Conservation (phyloP, 2,888 invertebrate species). For the Neelides folsomi region DNA sequence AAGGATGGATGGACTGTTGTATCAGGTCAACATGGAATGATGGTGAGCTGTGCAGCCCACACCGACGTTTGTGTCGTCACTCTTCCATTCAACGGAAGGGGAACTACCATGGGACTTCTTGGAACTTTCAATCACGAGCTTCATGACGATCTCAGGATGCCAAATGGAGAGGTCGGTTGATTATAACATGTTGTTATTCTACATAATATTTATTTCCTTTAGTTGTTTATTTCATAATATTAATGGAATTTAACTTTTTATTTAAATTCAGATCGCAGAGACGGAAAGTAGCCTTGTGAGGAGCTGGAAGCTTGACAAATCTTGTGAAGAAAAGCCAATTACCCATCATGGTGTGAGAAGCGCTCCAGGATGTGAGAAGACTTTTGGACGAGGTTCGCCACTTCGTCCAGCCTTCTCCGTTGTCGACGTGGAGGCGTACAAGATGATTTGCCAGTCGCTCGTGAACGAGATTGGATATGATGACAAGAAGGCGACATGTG, state of each 20-base stretch:
- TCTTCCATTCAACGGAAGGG: constrained; percentile 73
- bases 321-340: constrained; percentile 10
- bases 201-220: not conserved
- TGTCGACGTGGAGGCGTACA: constrained; percentile 38
- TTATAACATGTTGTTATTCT: constrained; percentile 4
- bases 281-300: constrained; percentile 6
- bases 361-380: not conserved
- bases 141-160: constrained; percentile 64
- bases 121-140: constrained; percentile 83
- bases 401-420: not conserved
- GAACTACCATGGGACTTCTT: constrained; percentile 68
- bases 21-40: constrained; percentile 47
- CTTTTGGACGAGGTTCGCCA: not conserved
- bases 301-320: constrained; percentile 13
- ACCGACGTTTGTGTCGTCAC: constrained; percentile 55
- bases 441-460: constrained; percentile 54
- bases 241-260: not conserved
- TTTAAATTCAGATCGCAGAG: constrained; percentile 6
- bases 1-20: constrained; percentile 35
- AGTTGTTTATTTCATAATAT: not conserved
- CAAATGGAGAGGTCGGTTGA: constrained; percentile 53
- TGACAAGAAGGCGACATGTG: constrained; percentile 22
- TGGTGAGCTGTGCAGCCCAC: constrained; percentile 48
- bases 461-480: constrained; percentile 18
- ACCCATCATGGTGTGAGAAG: not conserved